These are phyloP conservation scores for Lampropteryx suffumata DNA, from an alignment of 2,888 invertebrate species.

Conservation along the genomic window DNA sequence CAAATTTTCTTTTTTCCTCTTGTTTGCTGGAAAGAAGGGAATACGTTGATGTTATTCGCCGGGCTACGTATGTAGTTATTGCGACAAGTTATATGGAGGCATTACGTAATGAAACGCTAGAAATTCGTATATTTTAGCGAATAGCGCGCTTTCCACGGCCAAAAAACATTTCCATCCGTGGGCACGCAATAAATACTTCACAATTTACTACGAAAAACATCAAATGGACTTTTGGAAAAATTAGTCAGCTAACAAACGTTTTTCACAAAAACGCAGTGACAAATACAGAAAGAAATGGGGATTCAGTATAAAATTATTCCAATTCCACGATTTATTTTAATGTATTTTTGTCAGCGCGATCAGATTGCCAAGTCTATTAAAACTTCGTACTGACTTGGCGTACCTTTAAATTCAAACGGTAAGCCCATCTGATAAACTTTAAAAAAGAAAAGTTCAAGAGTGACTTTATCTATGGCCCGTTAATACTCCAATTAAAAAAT, in stretches of 20 bases:
- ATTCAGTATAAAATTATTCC: slow-evolving; percentile 24
- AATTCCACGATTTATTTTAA: slow-evolving; percentile 56
- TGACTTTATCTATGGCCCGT: slow-evolving; percentile 77
- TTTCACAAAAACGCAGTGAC: slow-evolving; percentile 24
- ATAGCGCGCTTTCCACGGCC: slow-evolving; percentile 22
- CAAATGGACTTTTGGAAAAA: slow-evolving; percentile 26
- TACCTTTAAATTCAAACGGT: slow-evolving; percentile 78
- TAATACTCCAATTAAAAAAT: slow-evolving; percentile 80
- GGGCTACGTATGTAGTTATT: slow-evolving; percentile 31
- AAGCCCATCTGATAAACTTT: slow-evolving; percentile 77
- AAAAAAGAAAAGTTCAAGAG: slow-evolving; percentile 62
- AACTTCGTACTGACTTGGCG: slow-evolving; percentile 73
- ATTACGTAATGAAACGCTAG: slow-evolving; percentile 52
- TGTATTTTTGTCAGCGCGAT: slow-evolving; percentile 63
- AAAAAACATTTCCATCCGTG: slow-evolving; percentile 26
- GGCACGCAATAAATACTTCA: slow-evolving; percentile 27
- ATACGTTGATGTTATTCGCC: slow-evolving; percentile 54
- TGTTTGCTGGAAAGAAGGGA: slow-evolving; percentile 52
- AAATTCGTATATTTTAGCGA: slow-evolving; percentile 40
- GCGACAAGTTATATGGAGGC: slow-evolving; percentile 33
- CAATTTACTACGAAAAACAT: slow-evolving; percentile 26
- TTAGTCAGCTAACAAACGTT: slow-evolving; percentile 24
- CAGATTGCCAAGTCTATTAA: slow-evolving; percentile 79
- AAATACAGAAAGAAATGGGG: slow-evolving; percentile 27
- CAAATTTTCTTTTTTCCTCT: slow-evolving; percentile 62